Base-by-base conservation (phyloP, 1,140 invertebrate species). In the Papilio polyxenes region DNA sequence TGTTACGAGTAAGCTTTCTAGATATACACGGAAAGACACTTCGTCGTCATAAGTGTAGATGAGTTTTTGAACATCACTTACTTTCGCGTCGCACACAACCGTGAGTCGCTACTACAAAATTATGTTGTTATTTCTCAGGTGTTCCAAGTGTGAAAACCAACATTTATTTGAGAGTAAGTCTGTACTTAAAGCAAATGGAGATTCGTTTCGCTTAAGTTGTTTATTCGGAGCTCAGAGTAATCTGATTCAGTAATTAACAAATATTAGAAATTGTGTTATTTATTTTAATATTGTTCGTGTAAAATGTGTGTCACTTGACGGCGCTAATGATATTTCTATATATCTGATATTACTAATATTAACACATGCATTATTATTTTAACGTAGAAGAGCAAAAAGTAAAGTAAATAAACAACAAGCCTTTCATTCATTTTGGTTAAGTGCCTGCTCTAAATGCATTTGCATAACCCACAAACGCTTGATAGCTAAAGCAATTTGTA, bases 401-500 rank as follows among this genome's bases (percentile, higher is more conserved):
- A 15, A 72, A 72, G 5, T 72, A 72, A 72, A 40, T 72, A 72
- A 72, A 15, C 13, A 37, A 37, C 31, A 72, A 72, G 65, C 17
- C 40, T 13, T 31, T 72, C 65, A 23, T 37, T 72, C 31, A 72
- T 72, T 31, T 72, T 31, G 31, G 56, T 59, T 72, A 72, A 72
- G 65, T 72, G 65, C 65, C 65, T 72, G 65, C 31, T 37, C 65
- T 15, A 72, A 72, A 72, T 72, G 65, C 65, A 72, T 72, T 72
- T 37, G 65, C 13, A 72, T 72, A 72, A 40, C 65, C 31, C 17
- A 20, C 65, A 72, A 23, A 37, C 31, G 65, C 65, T 72, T 72
- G 65, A 72, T 72, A 31, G 65, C 65, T 72, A 75, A 49, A 75
- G 48, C n/a, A 75, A 49, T 48, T 75, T 48, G 74, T 75, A 40